Base-by-base conservation (phyloP, 1,140 invertebrate species). In the Charaxes varanes region DNA sequence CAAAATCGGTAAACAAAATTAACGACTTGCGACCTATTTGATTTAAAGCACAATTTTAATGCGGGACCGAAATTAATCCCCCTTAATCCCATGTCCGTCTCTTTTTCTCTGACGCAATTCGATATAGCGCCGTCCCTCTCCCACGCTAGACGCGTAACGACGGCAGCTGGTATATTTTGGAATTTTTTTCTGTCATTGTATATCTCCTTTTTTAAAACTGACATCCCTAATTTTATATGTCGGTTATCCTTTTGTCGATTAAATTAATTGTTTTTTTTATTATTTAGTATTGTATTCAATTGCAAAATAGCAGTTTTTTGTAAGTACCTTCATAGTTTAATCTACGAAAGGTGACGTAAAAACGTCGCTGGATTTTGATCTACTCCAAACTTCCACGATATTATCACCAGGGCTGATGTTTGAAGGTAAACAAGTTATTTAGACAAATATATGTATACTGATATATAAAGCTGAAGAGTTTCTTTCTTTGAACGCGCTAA, bases 121-220 rank as follows among this genome's bases (percentile, higher is more conserved):
- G 7, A 10, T 34, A 28, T 61, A 53, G 8, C 30, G 2, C 24
- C 18, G 2, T 69, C 58, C 43, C 60, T 13, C 28, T 59, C 56
- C 18, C 36, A 46, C 56, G 41, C 46, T 59, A 52, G 54, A 49
- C 52, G 62, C 70, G 68, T 70, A 67, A 71, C 68, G 62, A 54
- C 63, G 62, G 73, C 73, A 78, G 73, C 73, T 78, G 73, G 66
- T n/a, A 54, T 52, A 57, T 68, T 74, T 62, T 57, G 71, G 72
- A 72, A 63, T 59, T 53, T 56, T 44, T 44, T 53, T 48, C 71
- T 64, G 61, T 60, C 41, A 50, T 67, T 72, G 54, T 65, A 54
- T 59, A 60, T 68, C 54, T 51, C 10, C 37, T 11, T 40, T 69
- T 68, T 71, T 73, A 67, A 70, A n/a, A n/a, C 64, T 66, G 60